phyloP scores from a whole-genome alignment of 2,888 invertebrate genomes.

The Diaphora mendica region DNA sequence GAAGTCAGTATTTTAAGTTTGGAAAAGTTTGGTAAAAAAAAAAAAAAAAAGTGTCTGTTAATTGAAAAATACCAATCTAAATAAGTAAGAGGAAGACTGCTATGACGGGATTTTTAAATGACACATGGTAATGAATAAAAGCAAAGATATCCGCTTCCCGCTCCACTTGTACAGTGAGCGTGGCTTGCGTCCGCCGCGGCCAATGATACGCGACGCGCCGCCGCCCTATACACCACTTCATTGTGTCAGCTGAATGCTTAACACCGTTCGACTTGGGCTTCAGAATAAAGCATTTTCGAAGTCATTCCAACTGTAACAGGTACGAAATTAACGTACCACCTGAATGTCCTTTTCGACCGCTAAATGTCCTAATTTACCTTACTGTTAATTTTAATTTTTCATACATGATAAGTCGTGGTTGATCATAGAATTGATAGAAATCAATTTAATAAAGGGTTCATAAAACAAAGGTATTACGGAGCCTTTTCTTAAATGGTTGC shows the following conservation, averaged over 20 bases:
- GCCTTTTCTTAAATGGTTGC: no score
- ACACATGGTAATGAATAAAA: neutral
- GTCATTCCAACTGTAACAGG: conserved; percentile 4
- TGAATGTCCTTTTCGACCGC: neutral
- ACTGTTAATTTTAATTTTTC: neutral
- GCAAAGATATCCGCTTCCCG: conserved; percentile 21
- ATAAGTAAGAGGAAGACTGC: neutral
- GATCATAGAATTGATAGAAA: no score
- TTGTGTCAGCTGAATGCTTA: conserved; percentile 75
- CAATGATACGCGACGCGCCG: conserved; percentile 55
- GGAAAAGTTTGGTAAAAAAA: neutral
- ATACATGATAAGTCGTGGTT: neutral
- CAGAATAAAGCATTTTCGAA: conserved; percentile 22
- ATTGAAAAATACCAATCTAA: neutral
- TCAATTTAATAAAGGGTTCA: no score
- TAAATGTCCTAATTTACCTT: neutral
- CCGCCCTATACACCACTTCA: conserved; percentile 73
- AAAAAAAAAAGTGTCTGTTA: neutral
- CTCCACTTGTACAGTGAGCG: conserved; percentile 33
- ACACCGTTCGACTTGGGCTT: conserved; percentile 50
- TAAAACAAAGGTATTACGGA: no score
- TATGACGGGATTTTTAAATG: neutral
- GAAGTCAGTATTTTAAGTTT: neutral
- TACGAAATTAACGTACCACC: neutral
- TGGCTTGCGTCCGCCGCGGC: conserved; percentile 46